phyloP scores from a whole-genome alignment of 2,113 vertebrate genomes.

The Coturnix japonica region DNA sequence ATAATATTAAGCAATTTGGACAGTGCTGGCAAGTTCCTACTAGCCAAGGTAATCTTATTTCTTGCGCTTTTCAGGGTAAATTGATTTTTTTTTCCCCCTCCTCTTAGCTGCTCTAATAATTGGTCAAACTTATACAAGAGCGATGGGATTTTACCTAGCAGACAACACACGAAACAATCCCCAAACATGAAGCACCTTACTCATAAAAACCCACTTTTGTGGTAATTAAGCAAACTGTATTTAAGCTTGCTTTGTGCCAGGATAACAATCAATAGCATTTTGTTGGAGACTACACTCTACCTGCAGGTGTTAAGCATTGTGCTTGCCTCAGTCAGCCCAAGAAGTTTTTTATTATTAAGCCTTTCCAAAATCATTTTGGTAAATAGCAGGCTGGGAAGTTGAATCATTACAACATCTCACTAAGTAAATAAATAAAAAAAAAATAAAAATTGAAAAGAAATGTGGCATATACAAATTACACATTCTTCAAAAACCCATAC shows the following conservation, averaged over 20 bases:
- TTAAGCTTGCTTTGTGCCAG: slow-evolving; percentile 68
- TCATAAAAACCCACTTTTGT: slow-evolving; percentile 77
- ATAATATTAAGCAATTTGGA: slow-evolving; percentile 75
- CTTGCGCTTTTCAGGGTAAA: slow-evolving; percentile 77
- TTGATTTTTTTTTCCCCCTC: slow-evolving; percentile 69
- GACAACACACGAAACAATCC: slow-evolving; percentile 72
- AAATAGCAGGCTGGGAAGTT: slow-evolving; percentile 30
- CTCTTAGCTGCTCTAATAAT: slow-evolving; percentile 76
- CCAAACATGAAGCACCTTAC: slow-evolving; percentile 65
- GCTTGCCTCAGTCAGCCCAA: slow-evolving; percentile 70
- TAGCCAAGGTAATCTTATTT: slow-evolving; percentile 78
- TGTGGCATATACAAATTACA: not conserved
- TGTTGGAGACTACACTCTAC: slow-evolving; percentile 74
- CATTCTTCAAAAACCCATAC: not conserved
- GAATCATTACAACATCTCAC: not conserved
- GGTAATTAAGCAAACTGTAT: slow-evolving; percentile 80
- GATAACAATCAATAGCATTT: slow-evolving; percentile 73
- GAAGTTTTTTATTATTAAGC: slow-evolving; percentile 18
- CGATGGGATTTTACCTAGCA: slow-evolving; percentile 77
- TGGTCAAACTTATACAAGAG: slow-evolving; percentile 78
- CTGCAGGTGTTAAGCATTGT: slow-evolving; percentile 72
- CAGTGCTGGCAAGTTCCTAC: slow-evolving; percentile 69
- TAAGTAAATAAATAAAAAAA: not conserved
- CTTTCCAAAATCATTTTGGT: slow-evolving; percentile 51
- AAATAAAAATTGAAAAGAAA: slow-evolving; percentile 38